Evolutionary conservation across 2,113 vertebrate genomes (phyloP).

Genomic region (Sinocyclocheilus anshuiensis): DNA sequence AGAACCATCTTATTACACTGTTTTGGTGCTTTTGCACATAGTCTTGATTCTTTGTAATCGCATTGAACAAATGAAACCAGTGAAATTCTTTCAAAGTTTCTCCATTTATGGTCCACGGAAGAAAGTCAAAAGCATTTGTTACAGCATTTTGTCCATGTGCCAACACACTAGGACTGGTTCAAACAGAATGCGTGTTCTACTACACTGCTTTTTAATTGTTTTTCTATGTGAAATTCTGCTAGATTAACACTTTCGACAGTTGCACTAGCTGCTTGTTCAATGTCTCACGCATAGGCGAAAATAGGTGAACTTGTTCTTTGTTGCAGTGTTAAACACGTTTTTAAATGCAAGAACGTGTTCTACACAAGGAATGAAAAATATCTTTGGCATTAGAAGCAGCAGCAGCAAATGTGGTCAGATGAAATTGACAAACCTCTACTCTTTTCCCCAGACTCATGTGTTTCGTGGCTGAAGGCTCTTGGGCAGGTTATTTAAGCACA

Average conservation of each 20-base stretch:
- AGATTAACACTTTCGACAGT: neutral
- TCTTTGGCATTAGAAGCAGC: slow-evolving; percentile 14
- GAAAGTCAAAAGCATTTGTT: neutral
- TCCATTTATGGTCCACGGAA: neutral
- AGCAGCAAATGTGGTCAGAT: slow-evolving; percentile 15
- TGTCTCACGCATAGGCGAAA: neutral
- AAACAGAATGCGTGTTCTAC: neutral
- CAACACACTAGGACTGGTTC: neutral
- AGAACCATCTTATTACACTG: neutral
- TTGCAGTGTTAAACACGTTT: neutral
- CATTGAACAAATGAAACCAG: neutral
- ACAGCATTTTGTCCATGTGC: neutral
- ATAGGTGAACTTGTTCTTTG: neutral
- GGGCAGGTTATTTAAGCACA: slow-evolving; percentile 44
- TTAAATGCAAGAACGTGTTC: neutral
- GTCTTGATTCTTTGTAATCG: neutral
- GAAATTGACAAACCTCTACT: slow-evolving; percentile 13
- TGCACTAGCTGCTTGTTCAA: neutral
- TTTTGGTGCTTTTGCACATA: neutral
- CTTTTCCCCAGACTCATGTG: neutral
- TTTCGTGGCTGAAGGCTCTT: slow-evolving; percentile 9
- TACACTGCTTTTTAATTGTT: neutral
- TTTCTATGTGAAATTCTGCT: neutral
- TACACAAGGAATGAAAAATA: neutral
- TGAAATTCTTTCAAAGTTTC: neutral